Evolutionary conservation across 2,797 vertebrate genomes (phyloP).

Genomic region (Tapirus indicus): DNA sequence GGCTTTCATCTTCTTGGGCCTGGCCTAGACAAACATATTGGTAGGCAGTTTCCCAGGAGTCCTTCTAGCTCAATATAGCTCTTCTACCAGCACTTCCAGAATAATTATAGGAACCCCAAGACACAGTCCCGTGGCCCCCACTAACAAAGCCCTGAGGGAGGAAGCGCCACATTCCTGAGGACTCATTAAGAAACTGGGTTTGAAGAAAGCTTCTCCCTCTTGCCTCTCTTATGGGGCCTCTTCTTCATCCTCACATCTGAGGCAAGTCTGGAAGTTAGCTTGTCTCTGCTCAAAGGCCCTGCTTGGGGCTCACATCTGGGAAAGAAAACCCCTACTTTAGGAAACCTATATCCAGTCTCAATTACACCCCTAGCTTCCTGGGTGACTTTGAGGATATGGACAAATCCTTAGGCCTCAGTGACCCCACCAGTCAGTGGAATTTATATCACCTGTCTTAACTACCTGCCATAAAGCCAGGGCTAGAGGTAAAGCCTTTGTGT

Average conservation of each 20-base stretch:
- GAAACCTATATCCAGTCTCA: not conserved
- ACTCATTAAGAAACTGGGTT: not conserved
- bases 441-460: too few relatives aligned
- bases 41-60: not conserved
- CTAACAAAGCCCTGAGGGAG: conserved; percentile 27
- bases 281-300: not conserved
- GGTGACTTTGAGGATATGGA: not conserved
- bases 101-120: not conserved
- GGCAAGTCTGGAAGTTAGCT: not conserved
- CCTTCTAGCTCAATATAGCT: not conserved
- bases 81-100: not conserved
- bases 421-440: not conserved
- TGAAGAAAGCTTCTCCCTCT: not conserved
- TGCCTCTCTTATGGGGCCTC: not conserved
- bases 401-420: not conserved
- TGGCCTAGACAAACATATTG: too few relatives aligned
- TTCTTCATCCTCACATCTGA: not conserved
- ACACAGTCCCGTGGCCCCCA: not conserved
- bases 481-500: not conserved
- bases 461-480: not conserved
- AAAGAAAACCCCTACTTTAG: not conserved
- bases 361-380: not conserved
- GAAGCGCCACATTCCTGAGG: not conserved
- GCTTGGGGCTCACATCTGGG: not conserved
- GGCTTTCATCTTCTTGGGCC: not conserved